These are phyloP conservation scores for Zaprionus camerounensis DNA, from an alignment of 1,140 invertebrate species.

Conservation along the genomic window DNA sequence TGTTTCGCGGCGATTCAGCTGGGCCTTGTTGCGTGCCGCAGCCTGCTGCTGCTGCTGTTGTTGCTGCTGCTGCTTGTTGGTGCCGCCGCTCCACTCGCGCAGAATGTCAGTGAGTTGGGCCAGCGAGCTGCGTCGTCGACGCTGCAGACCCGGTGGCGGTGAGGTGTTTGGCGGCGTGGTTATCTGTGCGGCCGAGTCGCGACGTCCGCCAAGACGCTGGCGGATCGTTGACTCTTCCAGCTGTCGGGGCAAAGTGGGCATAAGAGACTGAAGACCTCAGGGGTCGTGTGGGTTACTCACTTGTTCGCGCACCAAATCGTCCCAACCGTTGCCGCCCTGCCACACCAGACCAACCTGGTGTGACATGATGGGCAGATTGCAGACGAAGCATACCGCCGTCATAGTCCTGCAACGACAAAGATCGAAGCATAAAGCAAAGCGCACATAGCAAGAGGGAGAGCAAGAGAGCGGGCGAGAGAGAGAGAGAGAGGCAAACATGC, in stretches of 20 bases:
- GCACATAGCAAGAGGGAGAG: neutral
- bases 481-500: neutral
- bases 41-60: slow-evolving; percentile 54
- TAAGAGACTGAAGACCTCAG: neutral
- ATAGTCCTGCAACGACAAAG: slow-evolving; percentile 89
- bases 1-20: slow-evolving; percentile 92
- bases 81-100: slow-evolving; percentile 92
- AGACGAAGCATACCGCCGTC: slow-evolving; percentile 97
- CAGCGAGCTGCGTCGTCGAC: slow-evolving; percentile 91
- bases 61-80: slow-evolving; percentile 84
- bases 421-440: neutral
- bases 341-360: slow-evolving; percentile 96
- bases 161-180: slow-evolving; percentile 89
- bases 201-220: slow-evolving; percentile 91
- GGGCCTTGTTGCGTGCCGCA: slow-evolving; percentile 86
- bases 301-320: slow-evolving; percentile 93
- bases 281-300: slow-evolving; percentile 33
- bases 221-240: slow-evolving; percentile 93
- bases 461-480: neutral
- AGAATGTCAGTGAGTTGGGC: slow-evolving; percentile 95
- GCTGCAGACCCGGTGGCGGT: slow-evolving; percentile 85
- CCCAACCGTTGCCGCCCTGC: slow-evolving; percentile 96
- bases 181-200: slow-evolving; percentile 95
- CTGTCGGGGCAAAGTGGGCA: slow-evolving; percentile 26
- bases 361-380: slow-evolving; percentile 96